phyloP scores from a whole-genome alignment of 1,140 invertebrate genomes.

The Drosophila trapezifrons region DNA sequence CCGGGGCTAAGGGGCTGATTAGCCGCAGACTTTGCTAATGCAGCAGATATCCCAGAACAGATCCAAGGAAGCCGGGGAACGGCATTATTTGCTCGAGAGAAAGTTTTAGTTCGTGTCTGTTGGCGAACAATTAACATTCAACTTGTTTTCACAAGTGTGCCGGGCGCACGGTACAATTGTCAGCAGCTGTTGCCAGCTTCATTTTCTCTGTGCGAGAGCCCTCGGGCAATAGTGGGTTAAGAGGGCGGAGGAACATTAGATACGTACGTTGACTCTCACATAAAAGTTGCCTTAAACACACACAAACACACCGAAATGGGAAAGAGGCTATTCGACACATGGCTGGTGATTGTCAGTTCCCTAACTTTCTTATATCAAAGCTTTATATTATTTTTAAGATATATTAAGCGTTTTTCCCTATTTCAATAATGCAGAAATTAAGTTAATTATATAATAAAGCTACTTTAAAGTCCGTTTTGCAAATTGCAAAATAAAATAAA shows the following conservation, averaged over 20 bases:
- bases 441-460: too few relatives aligned
- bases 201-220: slow-evolving; percentile 12
- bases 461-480: neutral
- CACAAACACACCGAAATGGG: neutral
- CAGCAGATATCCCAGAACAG: slow-evolving; percentile 12
- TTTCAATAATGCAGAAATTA: too few relatives aligned
- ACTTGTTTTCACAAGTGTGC: slow-evolving; percentile 59
- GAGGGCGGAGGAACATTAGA: slow-evolving; percentile 1
- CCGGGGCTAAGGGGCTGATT: slow-evolving; percentile 6
- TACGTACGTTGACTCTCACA: slow-evolving; percentile 1
- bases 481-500: neutral
- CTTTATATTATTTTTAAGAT: too few relatives aligned
- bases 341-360: neutral
- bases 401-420: too few relatives aligned
- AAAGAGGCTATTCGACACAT: slow-evolving; percentile 9
- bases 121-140: slow-evolving; percentile 73
- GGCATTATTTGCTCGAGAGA: slow-evolving; percentile 33
- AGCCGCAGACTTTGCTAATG: slow-evolving; percentile 36
- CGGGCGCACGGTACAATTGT: slow-evolving; percentile 32
- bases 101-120: slow-evolving; percentile 67
- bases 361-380: neutral
- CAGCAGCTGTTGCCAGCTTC: slow-evolving; percentile 30
- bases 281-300: slow-evolving; percentile 24
- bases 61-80: neutral
- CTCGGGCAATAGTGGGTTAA: slow-evolving; percentile 8